Percentiles rank a stretch among this genome's conserved stretches.
These are phyloP conservation scores for Tortrix viridana DNA, from an alignment of 2,888 invertebrate genomes.

Conservation along the genomic window DNA sequence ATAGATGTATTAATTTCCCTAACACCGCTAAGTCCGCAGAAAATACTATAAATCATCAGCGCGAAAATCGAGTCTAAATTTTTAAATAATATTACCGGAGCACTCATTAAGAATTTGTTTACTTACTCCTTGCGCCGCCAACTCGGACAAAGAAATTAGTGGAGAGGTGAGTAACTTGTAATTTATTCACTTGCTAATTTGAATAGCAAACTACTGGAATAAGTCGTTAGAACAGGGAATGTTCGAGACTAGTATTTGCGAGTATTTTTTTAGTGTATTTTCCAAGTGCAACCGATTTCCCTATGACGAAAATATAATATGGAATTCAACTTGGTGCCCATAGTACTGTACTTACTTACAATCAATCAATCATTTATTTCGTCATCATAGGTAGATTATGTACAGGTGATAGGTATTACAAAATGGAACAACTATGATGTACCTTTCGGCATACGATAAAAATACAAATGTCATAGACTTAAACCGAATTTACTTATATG, in stretches of 20 bases:
- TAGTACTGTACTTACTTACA: too few relatives aligned
- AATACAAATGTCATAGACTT: too few relatives aligned
- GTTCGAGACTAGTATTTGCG: neutral
- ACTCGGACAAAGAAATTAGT: constrained; percentile 37
- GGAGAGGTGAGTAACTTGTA: constrained; percentile 34
- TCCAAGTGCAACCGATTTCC: neutral
- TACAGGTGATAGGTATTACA: too few relatives aligned
- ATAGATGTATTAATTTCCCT: too few relatives aligned
- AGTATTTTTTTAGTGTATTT: neutral
- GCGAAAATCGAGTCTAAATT: constrained; percentile 15
- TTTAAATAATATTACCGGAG: constrained; percentile 27
- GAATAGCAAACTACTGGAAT: constrained; percentile 37
- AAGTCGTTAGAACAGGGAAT: constrained; percentile 9
- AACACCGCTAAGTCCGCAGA: too few relatives aligned
- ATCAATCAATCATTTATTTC: too few relatives aligned
- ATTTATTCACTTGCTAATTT: constrained; percentile 37
- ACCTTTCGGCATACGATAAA: too few relatives aligned
- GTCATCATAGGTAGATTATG: too few relatives aligned
- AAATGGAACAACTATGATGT: too few relatives aligned
- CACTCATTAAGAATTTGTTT: constrained; percentile 33
- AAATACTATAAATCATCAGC: constrained; percentile 22
- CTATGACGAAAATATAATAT: too few relatives aligned
- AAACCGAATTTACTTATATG: too few relatives aligned
- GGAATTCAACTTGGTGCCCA: too few relatives aligned
- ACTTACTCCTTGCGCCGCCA: constrained; percentile 34